Base-by-base conservation (phyloP, 92 coral and sea anemone genomes). In the Epizoanthus fatuus region DNA sequence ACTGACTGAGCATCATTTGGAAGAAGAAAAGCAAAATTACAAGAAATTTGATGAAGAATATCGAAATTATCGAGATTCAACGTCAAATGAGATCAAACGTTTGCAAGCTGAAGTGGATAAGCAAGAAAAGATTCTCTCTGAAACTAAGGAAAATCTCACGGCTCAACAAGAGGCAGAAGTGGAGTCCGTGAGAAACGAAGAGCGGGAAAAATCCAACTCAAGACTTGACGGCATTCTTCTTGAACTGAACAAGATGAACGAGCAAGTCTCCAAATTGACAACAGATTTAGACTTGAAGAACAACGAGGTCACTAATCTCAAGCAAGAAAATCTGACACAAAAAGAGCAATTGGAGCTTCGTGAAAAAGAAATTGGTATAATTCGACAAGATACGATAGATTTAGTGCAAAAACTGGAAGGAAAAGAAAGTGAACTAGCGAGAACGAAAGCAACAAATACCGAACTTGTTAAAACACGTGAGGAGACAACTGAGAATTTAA, bases 201-300 rank as follows among this genome's bases (percentile, higher is more conserved):
- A 95, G 83, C 90, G 83, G 39, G 92, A 88, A 40, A 89, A 89
- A 69, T 79, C 92, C 13, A 90, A 91, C 4, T 74, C 85, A 55
- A 74, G 98, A 82, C 84, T 94, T 0, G 93, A 94, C 80, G 92
- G 91, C 2, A 79, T 94, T 15, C 79, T 94, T 38, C 85, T 86
- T 62, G 94, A 93, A 68, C 86, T 95, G 25, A 91, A 91, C 14
- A 94, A 95, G 67, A 76, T 83, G 42, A 93, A 83, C 81, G 64
- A 54, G 1, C 90, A 86, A 52, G 76, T 89, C 2, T 68, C 90
- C 3, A 60, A 45, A 8, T 75, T 91, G 37, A 91, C 70, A 66
- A 86, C 84, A 25, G 94, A 95, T 57, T 81, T 93, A 65, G 93
- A 85, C 60, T 65, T 53, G 4, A 93, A 91, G 70, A 84, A 79